phyloP scores from a whole-genome alignment of 1,140 invertebrate genomes.

The Spodoptera litura region DNA sequence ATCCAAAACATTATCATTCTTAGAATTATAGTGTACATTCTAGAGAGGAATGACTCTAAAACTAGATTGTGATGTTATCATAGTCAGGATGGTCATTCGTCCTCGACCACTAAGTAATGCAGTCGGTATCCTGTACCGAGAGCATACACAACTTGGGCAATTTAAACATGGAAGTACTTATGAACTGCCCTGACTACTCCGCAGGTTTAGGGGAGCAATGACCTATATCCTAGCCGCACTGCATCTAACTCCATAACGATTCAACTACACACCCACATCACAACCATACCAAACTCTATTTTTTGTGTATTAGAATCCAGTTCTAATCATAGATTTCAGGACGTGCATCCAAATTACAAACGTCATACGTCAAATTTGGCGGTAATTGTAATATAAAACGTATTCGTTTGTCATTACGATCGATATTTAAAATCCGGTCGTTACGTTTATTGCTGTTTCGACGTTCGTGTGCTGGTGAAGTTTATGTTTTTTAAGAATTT shows the following conservation, averaged over 20 bases:
- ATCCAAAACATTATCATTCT: slow-evolving; percentile 48
- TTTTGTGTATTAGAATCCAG: slow-evolving; percentile 80
- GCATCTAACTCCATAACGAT: slow-evolving; percentile 67
- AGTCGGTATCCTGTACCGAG: slow-evolving; percentile 78
- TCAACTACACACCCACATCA: slow-evolving; percentile 63
- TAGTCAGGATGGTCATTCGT: slow-evolving; percentile 69
- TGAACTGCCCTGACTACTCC: slow-evolving; percentile 81
- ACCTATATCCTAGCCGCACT: slow-evolving; percentile 83
- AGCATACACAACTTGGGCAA: slow-evolving; percentile 82
- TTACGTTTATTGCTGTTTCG: slow-evolving; percentile 59
- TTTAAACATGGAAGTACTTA: slow-evolving; percentile 84
- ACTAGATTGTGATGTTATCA: slow-evolving; percentile 58
- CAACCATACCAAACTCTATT: slow-evolving; percentile 81
- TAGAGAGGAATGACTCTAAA: slow-evolving; percentile 62
- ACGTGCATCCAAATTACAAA: slow-evolving; percentile 62
- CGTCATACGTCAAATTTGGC: slow-evolving; percentile 68
- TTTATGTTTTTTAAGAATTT: slow-evolving; percentile 86
- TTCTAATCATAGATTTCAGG: slow-evolving; percentile 79
- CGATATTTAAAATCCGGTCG: slow-evolving; percentile 60
- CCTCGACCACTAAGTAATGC: slow-evolving; percentile 61
- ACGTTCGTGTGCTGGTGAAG: slow-evolving; percentile 58
- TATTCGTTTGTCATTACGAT: slow-evolving; percentile 66
- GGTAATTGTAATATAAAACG: slow-evolving; percentile 74
- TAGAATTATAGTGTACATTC: slow-evolving; percentile 59
- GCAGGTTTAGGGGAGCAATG: slow-evolving; percentile 85